Evolutionary conservation across 2,888 invertebrate genomes (phyloP).

Genomic region (Doris montereyensis): DNA sequence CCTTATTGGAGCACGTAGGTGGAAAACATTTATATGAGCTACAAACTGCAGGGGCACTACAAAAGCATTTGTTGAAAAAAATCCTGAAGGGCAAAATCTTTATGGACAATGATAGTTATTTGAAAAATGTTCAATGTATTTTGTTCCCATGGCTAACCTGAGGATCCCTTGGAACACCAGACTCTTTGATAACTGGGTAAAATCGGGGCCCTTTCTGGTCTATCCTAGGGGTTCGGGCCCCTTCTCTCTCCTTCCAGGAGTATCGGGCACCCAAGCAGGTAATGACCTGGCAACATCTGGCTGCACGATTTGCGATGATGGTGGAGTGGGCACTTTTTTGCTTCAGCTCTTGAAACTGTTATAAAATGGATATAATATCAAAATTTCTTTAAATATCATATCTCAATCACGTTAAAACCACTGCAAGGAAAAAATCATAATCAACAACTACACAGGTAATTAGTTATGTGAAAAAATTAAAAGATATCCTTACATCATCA

Average conservation of each 20-base stretch:
- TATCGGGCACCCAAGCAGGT: constrained; percentile 67
- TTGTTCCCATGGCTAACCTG: no score
- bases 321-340: constrained; percentile 65
- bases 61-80: no score
- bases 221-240: constrained; percentile 55
- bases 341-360: constrained; percentile 42
- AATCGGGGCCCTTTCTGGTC: constrained; percentile 82
- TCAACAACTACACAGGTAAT: not conserved
- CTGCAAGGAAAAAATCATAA: not conserved
- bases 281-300: constrained; percentile 64
- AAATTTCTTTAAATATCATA: not conserved
- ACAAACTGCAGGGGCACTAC: no score
- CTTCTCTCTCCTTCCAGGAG: constrained; percentile 58
- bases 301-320: constrained; percentile 49
- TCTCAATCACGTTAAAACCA: not conserved
- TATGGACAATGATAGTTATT: no score
- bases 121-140: no score
- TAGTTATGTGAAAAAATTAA: not conserved
- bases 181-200: constrained; percentile 93
- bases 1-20: no score
- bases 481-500: no score
- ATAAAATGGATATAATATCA: not conserved
- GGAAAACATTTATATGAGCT: no score
- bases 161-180: constrained; percentile 70
- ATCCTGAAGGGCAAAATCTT: no score